Evolutionary conservation across 1,140 invertebrate genomes (phyloP).

Genomic region (Bombyx mandarina): DNA sequence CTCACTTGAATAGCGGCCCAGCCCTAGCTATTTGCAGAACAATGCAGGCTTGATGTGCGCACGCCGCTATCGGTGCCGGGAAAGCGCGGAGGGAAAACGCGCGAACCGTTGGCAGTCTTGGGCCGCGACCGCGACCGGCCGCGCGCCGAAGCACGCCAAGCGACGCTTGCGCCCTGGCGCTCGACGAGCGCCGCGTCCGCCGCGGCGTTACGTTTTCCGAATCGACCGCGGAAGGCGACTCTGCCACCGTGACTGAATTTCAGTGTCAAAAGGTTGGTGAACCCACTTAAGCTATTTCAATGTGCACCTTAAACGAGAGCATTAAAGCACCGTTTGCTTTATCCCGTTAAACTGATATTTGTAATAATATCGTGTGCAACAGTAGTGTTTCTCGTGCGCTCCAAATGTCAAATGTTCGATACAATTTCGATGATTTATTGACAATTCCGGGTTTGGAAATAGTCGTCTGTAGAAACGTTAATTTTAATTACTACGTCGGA

Average conservation of each 20-base stretch:
- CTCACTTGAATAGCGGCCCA: conserved; percentile 49
- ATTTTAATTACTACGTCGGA: too few relatives aligned
- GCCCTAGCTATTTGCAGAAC: conserved; percentile 65
- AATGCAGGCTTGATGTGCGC: conserved; percentile 66
- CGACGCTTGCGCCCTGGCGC: conserved; percentile 60
- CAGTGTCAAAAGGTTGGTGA: conserved; percentile 70
- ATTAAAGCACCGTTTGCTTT: conserved; percentile 22
- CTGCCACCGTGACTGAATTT: conserved; percentile 56
- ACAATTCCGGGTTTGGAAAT: not conserved
- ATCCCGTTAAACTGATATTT: conserved; percentile 19
- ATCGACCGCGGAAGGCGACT: conserved; percentile 48
- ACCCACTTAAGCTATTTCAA: conserved; percentile 34
- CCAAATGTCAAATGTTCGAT: conserved; percentile 37
- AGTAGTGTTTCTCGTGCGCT: conserved; percentile 34
- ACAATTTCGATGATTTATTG: conserved; percentile 3
- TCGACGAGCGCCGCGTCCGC: conserved; percentile 53
- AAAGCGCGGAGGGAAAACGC: conserved; percentile 67
- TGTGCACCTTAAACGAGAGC: conserved; percentile 30
- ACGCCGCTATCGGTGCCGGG: conserved; percentile 36
- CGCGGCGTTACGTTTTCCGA: conserved; percentile 65
- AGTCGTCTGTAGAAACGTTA: not conserved
- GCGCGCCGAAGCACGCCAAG: conserved; percentile 44
- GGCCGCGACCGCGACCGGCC: conserved; percentile 51
- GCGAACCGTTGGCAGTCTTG: conserved; percentile 54
- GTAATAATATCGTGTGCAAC: conserved; percentile 14